phyloP scores from a whole-genome alignment of 2,113 vertebrate genomes.

The Nanorana parkeri region DNA sequence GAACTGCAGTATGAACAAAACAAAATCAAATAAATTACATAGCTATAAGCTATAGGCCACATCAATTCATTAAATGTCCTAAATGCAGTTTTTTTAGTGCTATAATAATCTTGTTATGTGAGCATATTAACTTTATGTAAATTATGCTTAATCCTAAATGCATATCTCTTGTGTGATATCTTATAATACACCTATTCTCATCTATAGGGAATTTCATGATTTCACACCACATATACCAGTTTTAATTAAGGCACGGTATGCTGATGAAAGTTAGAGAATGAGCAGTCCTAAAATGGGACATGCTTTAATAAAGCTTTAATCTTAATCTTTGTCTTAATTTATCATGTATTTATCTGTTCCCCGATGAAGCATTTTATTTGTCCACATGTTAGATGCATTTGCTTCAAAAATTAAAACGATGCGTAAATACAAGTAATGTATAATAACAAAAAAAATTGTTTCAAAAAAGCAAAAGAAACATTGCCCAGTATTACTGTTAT shows the following conservation, averaged over 20 bases:
- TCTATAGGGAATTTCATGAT: slow-evolving; percentile 16
- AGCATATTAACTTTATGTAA: slow-evolving; percentile 45
- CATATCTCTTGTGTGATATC: slow-evolving; percentile 13
- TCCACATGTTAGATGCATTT: slow-evolving; percentile 53
- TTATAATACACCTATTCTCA: slow-evolving; percentile 26
- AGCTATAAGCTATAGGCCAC: background rate
- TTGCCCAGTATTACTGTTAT: slow-evolving; percentile 69
- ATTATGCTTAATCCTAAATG: slow-evolving; percentile 18
- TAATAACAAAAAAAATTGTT: slow-evolving; percentile 76
- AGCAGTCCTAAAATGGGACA: slow-evolving; percentile 17
- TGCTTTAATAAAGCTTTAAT: background rate
- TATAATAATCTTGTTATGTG: slow-evolving; percentile 41
- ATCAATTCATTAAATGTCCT: too few species aligned
- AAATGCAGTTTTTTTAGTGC: too few species aligned
- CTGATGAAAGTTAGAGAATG: slow-evolving; percentile 17
- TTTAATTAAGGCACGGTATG: slow-evolving; percentile 32
- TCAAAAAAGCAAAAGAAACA: slow-evolving; percentile 74
- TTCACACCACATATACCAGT: slow-evolving; percentile 33
- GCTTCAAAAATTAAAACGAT: slow-evolving; percentile 61
- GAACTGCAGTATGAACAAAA: background rate
- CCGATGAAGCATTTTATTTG: background rate
- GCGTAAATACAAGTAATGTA: slow-evolving; percentile 66
- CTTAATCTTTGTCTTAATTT: background rate
- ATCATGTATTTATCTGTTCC: background rate
- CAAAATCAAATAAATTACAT: background rate